Percentiles rank a stretch among this genome's conserved stretches.
Conservation (phyloP, 2,113 vertebrate genomes). For the Xiphophorus couchianus region DNA sequence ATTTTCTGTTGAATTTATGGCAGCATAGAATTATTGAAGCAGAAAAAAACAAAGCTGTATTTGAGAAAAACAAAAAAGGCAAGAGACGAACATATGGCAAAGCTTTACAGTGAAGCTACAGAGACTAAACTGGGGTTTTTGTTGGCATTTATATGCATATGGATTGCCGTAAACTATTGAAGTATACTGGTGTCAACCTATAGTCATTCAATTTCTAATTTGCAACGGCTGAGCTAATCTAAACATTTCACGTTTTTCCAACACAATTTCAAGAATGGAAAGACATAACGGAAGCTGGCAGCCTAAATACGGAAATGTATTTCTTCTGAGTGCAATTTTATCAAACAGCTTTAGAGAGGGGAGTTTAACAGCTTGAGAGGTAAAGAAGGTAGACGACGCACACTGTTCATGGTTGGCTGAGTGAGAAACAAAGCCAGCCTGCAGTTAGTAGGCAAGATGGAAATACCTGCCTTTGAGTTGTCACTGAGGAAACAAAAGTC, state of each 20-base stretch:
- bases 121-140: not conserved
- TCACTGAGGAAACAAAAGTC: slow-evolving; percentile 57
- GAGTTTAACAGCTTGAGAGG: slow-evolving; percentile 49
- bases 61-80: not conserved
- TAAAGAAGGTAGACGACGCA: slow-evolving; percentile 41
- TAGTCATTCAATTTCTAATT: not conserved
- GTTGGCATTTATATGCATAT: not conserved
- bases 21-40: not conserved
- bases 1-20: not conserved
- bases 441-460: slow-evolving; percentile 48
- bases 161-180: not conserved
- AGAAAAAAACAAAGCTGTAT: not conserved
- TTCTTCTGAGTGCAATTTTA: slow-evolving; percentile 38
- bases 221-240: not conserved
- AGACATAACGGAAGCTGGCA: slow-evolving; percentile 8
- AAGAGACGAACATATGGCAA: not conserved
- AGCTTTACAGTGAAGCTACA: not conserved
- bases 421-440: slow-evolving; percentile 63
- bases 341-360: slow-evolving; percentile 54
- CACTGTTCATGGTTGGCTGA: slow-evolving; percentile 53
- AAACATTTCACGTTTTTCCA: not conserved
- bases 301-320: slow-evolving; percentile 24
- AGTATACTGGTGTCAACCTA: not conserved
- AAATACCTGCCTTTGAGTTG: slow-evolving; percentile 47
- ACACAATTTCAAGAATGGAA: slow-evolving; percentile 9